Base-by-base conservation (phyloP, 2,888 invertebrate species). In the Agriopis leucophaearia region DNA sequence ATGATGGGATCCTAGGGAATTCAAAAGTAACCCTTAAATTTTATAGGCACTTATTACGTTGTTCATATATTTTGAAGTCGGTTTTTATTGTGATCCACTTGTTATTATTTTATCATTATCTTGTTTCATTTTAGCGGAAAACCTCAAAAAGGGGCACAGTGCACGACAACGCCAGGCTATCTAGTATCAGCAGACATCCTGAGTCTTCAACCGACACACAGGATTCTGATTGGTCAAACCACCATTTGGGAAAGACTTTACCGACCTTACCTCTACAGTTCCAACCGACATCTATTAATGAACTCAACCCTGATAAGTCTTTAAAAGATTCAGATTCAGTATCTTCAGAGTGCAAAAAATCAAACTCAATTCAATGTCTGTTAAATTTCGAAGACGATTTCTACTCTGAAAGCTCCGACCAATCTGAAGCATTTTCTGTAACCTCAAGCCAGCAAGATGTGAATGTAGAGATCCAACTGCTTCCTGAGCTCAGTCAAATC, bases 81-180 rank as follows among this genome's bases (percentile, higher is more conserved):
- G n/a, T n/a, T n/a, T n/a, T n/a, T n/a, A n/a, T n/a, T n/a, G n/a
- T n/a, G n/a, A n/a, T n/a, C n/a, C n/a, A n/a, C n/a, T 27, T 27
- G 27, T 27, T 27, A 5, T 27, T 27, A 3, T 27, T 27, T 45
- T 15, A 45, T n/a, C n/a, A 7, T 15, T 1, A 35, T 45, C 45
- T 44, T 16, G 18, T 50, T 71, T 48, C 8, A 10, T 48, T 27
- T 16, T 63, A 74, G 74, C 68, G 62, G 16, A 74, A 74, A 66
- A 67, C 60, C 27, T 58, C 70, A 50, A 64, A 55, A 48, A 47
- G 62, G 12, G 70, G 44, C 48, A 48, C 66, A 55, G 65, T 69
- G 9, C 64, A 54, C 44, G 58, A 56, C 35, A 54, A 18, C 7
- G 8, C 51, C 18, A 44, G 15, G 7, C 27, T 5, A 6, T 10